Evolutionary conservation across 2,888 invertebrate genomes (phyloP), one percentile per base, ranked within the genome.

Genomic region (Pseudococcus viburni): DNA sequence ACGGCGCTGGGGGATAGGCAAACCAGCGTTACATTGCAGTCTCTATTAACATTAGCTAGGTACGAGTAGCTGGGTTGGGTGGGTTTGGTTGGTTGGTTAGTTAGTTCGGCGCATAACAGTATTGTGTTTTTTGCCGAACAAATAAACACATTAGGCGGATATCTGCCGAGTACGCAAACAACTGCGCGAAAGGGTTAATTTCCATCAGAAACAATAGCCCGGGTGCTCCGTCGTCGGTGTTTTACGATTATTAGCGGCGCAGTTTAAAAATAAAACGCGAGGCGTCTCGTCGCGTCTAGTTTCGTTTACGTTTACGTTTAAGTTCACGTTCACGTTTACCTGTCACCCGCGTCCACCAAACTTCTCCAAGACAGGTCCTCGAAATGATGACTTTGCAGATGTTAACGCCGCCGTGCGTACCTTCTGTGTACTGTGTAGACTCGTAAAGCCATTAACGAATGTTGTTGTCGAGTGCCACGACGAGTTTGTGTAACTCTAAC

Each of bases 381-480:
- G 68, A 80, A 80, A 80, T 42, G 80, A 80, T 80, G 80, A 80
- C 80, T n/a, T n/a, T 42, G 80, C 80, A 22, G 42, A 80, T 42
- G 80, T 80, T 80, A 80, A 80, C 80, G 80, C 8, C 19, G 59
- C 19, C 12, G 17, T 51, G 59, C 26, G 26, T 33, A n/a, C n/a
- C n/a, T n/a, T n/a, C n/a, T n/a, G n/a, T n/a, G n/a, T n/a, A 33
- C 26, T 33, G 19, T 15, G 17, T 42, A 80, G 80, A 46, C 80
- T 80, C 80, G 80, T 80, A 80, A 80, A 80, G 19, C 80, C 80
- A 80, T 80, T 80, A 80, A 80, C 80, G 46, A 80, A 15, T 46
- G 80, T 80, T 80, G 26, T 33, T 33, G 80, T 80, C 33, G 42
- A 80, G 80, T 39, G n/a, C 42, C 8, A 46, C 80, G 17, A 80